Evolutionary conservation across 2,888 invertebrate species (phyloP).

Genomic region (Aphidius colemani): DNA sequence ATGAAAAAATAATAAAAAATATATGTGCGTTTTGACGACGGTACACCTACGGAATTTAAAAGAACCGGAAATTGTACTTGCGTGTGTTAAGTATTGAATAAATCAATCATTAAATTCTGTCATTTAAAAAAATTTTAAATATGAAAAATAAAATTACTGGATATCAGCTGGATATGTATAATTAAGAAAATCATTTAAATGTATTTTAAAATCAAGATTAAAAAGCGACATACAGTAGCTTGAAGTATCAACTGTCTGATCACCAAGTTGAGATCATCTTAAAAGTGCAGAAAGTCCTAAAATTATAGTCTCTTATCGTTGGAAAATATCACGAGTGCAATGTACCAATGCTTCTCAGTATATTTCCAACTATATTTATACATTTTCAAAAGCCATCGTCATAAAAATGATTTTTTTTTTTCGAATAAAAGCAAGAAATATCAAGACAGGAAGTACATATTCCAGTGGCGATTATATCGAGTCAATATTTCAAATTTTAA

Average conservation of each 20-base stretch:
- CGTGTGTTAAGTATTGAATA: too few relatives aligned
- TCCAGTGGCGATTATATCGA: slow-evolving; percentile 49
- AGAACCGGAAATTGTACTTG: too few relatives aligned
- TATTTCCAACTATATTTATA: slow-evolving; percentile 44
- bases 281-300: slow-evolving; percentile 47
- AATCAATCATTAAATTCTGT: too few relatives aligned
- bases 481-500: slow-evolving; percentile 25
- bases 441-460: slow-evolving; percentile 21
- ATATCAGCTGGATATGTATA: not conserved
- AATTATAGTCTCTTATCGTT: slow-evolving; percentile 48
- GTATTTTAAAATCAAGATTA: not conserved
- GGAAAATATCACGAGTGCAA: slow-evolving; percentile 40
- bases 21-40: too few relatives aligned
- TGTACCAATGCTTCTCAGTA: slow-evolving; percentile 46
- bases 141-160: too few relatives aligned
- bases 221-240: not conserved
- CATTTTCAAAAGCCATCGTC: slow-evolving; percentile 25
- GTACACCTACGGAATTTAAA: too few relatives aligned
- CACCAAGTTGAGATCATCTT: slow-evolving; percentile 38
- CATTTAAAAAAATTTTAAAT: too few relatives aligned
- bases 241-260: slow-evolving; percentile 23
- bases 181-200: not conserved
- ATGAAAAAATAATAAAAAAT: too few relatives aligned
- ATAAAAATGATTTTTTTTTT: too few relatives aligned
- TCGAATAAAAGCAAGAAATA: slow-evolving; percentile 24